Base-by-base conservation (phyloP, 1,140 invertebrate species). In the Diploscapter pachys region DNA sequence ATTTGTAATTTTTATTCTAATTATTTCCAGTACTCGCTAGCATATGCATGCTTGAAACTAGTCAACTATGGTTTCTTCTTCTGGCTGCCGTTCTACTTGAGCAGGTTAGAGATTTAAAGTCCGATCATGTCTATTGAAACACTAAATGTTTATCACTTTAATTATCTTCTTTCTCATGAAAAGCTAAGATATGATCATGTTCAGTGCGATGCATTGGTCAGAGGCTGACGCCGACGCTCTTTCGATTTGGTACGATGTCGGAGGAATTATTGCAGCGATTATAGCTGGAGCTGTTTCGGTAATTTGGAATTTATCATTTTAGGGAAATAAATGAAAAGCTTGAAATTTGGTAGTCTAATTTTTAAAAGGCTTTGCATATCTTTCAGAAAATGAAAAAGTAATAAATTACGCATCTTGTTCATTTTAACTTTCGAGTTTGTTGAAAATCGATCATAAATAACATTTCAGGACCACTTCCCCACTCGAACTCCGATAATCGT, bases 11-110 rank as follows among this genome's bases (percentile, higher is more conserved):
- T 64, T 55, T 61, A 6, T 62, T 31, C 31, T 31, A 31, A 31
- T 31, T 31, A 31, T 31, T 75, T 75, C 77, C 81, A 88, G 87
- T 89, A 88, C 81, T 86, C 88, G 6, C 78, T 89, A 53, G 82
- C 86, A 64, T 88, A 88, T 80, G 88, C 88, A 64, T 89, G 87
- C 76, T 80, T 89, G 54, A 89, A 89, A 79, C 82, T 89, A 56
- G 88, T 88, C n/a, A 88, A 88, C 78, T 89, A 89, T 78, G 88
- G 88, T 4, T 89, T 89, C 79, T 88, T 89, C 84, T 89, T 89
- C 81, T 89, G 88, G 88, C 80, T 89, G n/a, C 88, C 88, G 53
- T 87, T 85, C 73, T 89, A 89, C 73, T 78, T 89, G 6, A 73
- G 6, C 13, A 81, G 77, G 54, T 81, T 31, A 31, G 31, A 31